A percentile compares a stretch with the other conserved stretches of the same genome.
phyloP scores from a whole-genome alignment of 2,888 invertebrate genomes.

The Digitonthophagus gazella region DNA sequence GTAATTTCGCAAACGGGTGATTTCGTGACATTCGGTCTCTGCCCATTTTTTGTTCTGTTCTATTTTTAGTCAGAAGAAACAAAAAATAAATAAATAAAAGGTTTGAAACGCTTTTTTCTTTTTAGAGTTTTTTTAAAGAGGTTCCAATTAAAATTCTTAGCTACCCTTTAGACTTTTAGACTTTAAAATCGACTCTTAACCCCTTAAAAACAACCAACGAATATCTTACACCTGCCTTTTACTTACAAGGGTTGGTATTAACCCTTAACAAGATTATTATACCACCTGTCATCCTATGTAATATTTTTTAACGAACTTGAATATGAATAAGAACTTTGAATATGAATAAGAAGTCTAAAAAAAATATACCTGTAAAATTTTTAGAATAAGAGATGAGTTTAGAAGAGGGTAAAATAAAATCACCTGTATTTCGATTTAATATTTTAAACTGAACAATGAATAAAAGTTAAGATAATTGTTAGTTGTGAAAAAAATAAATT shows the following conservation, averaged over 20 bases:
- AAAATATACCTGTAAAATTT: too few relatives aligned
- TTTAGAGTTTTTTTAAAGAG: neutral
- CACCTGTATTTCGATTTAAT: too few relatives aligned
- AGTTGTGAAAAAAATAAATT: too few relatives aligned
- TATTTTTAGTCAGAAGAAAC: neutral
- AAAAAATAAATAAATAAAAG: neutral
- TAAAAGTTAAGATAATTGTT: too few relatives aligned
- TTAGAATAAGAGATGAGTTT: too few relatives aligned
- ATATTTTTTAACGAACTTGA: neutral
- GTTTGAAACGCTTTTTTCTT: neutral
- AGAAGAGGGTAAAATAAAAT: too few relatives aligned
- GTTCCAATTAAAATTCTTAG: neutral
- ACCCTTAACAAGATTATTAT: constrained; percentile 43
- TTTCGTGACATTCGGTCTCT: neutral
- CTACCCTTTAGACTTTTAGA: constrained; percentile 1
- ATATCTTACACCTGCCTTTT: constrained; percentile 38
- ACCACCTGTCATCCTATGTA: constrained; percentile 38
- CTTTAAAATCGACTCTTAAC: neutral
- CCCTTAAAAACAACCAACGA: constrained; percentile 18
- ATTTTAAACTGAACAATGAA: too few relatives aligned
- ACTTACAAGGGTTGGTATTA: constrained; percentile 39
- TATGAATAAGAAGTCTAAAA: too few relatives aligned
- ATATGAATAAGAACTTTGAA: neutral
- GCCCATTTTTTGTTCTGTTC: neutral
- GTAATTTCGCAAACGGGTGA: neutral